Evolutionary conservation across 2,888 invertebrate species (phyloP).

Genomic region (Plagiodera versicolora): DNA sequence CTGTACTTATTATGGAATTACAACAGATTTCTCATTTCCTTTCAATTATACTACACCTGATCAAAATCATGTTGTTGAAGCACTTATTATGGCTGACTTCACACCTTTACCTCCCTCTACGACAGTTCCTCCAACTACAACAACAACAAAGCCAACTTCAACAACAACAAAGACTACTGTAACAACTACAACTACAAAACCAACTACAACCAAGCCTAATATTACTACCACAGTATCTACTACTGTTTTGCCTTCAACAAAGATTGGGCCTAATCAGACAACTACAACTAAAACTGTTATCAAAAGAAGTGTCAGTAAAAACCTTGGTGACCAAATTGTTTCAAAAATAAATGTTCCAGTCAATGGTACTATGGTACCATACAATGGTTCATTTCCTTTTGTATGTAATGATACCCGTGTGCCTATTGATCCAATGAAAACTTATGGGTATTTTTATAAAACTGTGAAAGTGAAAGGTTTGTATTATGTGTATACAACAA

Average conservation of each 20-base stretch:
- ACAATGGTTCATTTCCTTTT: conserved; percentile 54
- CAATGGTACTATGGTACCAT: conserved; percentile 44
- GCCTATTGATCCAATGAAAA: conserved; percentile 65
- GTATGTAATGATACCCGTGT: conserved; percentile 66
- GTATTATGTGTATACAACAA: conserved; percentile 25
- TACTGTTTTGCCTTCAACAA: conserved; percentile 20
- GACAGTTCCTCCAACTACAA: conserved; percentile 48
- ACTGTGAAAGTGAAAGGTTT: conserved; percentile 70
- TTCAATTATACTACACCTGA: conserved; percentile 67
- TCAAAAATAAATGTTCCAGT: conserved; percentile 41
- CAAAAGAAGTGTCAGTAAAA: conserved; percentile 28
- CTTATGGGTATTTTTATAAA: conserved; percentile 73
- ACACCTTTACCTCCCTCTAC: conserved; percentile 59
- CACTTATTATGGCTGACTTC: conserved; percentile 71
- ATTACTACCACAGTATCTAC: conserved; percentile 29
- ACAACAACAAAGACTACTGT: conserved; percentile 33
- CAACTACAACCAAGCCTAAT: conserved; percentile 27
- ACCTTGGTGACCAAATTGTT: not conserved
- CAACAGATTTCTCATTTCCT: conserved; percentile 62
- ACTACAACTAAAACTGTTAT: conserved; percentile 21
- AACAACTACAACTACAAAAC: conserved; percentile 20
- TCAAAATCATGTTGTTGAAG: conserved; percentile 66
- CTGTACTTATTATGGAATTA: conserved; percentile 69
- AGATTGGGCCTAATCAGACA: conserved; percentile 21
- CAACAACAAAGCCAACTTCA: conserved; percentile 30